phyloP scores from a whole-genome alignment of 1,140 invertebrate species.

The Cephus cinctus region DNA sequence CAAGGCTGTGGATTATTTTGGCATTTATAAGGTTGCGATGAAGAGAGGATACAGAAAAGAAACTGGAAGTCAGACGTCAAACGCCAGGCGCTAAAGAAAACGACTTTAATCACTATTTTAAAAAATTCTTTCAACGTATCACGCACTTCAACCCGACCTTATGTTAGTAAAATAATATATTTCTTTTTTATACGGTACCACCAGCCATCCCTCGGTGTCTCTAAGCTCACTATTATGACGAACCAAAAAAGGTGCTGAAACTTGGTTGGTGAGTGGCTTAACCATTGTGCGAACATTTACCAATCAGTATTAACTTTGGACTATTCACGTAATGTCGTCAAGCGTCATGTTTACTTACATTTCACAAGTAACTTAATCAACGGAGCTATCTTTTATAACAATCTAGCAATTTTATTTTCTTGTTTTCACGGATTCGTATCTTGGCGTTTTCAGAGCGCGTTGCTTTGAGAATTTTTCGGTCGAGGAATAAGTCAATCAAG shows the following conservation, averaged over 20 bases:
- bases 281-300: constrained; percentile 15
- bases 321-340: constrained; percentile 2
- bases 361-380: background rate
- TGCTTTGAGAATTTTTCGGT: too few relatives aligned
- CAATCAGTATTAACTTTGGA: constrained; percentile 23
- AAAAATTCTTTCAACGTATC: too few relatives aligned
- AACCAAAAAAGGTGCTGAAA: too few relatives aligned
- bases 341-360: background rate
- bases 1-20: constrained; percentile 43
- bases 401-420: background rate
- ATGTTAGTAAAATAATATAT: too few relatives aligned
- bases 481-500: too few relatives aligned
- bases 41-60: constrained; percentile 4
- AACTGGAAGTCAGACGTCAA: constrained; percentile 19
- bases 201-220: too few relatives aligned
- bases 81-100: too few relatives aligned
- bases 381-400: background rate
- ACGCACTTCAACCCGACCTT: too few relatives aligned
- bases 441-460: too few relatives aligned
- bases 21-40: constrained; percentile 33
- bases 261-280: constrained; percentile 18
- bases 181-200: too few relatives aligned
- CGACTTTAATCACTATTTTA: too few relatives aligned
- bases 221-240: too few relatives aligned
- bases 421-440: constrained; percentile 1